Evolutionary conservation across 2,797 vertebrate genomes (phyloP).

Genomic region (Helarctos malayanus): DNA sequence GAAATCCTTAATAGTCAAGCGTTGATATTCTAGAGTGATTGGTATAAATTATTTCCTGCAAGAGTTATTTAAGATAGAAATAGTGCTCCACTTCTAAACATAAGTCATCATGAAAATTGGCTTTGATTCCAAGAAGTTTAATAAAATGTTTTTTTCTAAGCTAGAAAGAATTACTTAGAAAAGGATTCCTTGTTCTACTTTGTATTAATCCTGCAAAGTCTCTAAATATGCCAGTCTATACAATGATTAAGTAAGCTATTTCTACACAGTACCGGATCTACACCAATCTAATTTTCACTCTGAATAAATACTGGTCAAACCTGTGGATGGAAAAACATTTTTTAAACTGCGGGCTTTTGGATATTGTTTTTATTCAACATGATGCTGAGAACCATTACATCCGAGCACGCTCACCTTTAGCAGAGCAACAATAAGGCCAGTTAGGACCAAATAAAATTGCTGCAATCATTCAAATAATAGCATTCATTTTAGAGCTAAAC

Average conservation of each 20-base stretch:
- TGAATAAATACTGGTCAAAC: not conserved
- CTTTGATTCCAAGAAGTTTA: constrained; percentile 2
- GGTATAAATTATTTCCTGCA: constrained; percentile 6
- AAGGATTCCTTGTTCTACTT: not conserved
- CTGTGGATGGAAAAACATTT: not conserved
- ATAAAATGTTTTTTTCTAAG: constrained; percentile 6
- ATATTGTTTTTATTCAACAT: not conserved
- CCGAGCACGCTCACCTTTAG: not conserved
- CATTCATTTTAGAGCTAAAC: constrained; percentile 34
- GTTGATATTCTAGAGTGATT: not conserved
- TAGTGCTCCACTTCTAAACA: constrained; percentile 2
- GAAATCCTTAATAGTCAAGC: constrained; percentile 20
- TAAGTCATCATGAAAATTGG: constrained; percentile 1
- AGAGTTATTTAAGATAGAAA: constrained; percentile 62
- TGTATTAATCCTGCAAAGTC: not conserved
- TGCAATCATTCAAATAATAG: constrained; percentile 46
- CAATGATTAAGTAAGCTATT: not conserved
- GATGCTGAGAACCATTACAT: not conserved
- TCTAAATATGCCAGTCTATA: not conserved
- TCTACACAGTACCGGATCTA: not conserved
- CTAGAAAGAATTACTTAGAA: constrained; percentile 23
- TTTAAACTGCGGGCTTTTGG: constrained; percentile 14
- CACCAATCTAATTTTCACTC: not conserved
- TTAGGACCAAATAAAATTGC: constrained; percentile 48
- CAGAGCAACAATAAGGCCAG: not conserved